Conservation (phyloP, 2,888 invertebrate species). For the Oasisia sp. region DNA sequence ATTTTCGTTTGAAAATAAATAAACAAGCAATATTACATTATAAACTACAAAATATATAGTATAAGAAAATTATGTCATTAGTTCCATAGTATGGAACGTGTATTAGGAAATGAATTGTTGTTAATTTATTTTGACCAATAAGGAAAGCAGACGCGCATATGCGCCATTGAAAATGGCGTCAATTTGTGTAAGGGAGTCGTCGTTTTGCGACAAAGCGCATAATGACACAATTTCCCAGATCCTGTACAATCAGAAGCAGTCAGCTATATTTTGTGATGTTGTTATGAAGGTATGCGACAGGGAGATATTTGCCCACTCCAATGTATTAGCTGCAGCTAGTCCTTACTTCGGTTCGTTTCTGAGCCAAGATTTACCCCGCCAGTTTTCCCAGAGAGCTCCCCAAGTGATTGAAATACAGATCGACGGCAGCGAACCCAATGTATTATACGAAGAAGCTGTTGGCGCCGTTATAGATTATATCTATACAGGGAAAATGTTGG, state of each 20-base stretch:
- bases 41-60: neutral
- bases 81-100: neutral
- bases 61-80: neutral
- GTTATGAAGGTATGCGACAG: conserved; percentile 57
- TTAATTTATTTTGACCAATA: neutral
- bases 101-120: neutral
- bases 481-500: conserved; percentile 56
- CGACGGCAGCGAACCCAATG: conserved; percentile 65
- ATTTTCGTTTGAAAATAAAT: neutral
- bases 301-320: conserved; percentile 60
- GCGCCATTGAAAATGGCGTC: conserved; percentile 33
- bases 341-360: conserved; percentile 59
- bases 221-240: conserved; percentile 29
- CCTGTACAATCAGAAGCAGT: conserved; percentile 47
- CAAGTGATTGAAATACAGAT: conserved; percentile 63
- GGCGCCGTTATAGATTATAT: conserved; percentile 58
- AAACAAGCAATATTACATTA: neutral
- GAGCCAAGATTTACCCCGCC: conserved; percentile 56
- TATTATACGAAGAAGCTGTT: conserved; percentile 54
- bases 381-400: conserved; percentile 59
- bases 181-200: conserved; percentile 38
- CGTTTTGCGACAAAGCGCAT: conserved; percentile 38
- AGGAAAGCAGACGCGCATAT: neutral
- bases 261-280: conserved; percentile 60
- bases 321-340: conserved; percentile 60